Evolutionary conservation across 2,797 vertebrate genomes (phyloP).

Genomic region (Helicolenus hilgendorfi): DNA sequence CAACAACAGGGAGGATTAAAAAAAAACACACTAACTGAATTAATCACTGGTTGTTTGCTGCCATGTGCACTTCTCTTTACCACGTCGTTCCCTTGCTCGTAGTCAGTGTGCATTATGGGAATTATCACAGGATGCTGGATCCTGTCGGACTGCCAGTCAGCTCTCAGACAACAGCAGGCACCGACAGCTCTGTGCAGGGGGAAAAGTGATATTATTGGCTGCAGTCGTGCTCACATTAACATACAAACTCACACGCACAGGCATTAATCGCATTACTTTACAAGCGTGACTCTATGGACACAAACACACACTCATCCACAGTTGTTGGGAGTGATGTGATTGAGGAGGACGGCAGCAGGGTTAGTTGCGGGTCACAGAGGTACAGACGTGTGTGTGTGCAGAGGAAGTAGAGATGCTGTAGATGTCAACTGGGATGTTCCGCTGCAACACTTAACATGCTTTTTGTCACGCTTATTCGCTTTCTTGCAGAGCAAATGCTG

Average conservation of each 20-base stretch:
- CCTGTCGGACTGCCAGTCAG: slow-evolving; percentile 21
- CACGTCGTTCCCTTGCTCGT: not conserved
- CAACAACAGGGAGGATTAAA: not conserved
- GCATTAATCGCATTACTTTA: not conserved
- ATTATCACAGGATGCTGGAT: slow-evolving; percentile 3
- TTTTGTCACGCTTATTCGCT: accelerated
- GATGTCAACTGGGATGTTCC: not conserved
- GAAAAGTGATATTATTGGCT: slow-evolving; percentile 17
- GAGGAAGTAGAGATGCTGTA: not conserved
- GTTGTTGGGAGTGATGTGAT: not conserved
- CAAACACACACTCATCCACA: not conserved
- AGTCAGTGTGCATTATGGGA: slow-evolving; percentile 51
- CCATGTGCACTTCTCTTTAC: slow-evolving; percentile 19
- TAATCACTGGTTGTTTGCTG: slow-evolving; percentile 28
- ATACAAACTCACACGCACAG: not conserved
- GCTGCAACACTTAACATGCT: not conserved
- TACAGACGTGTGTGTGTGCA: not conserved
- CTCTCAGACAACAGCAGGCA: slow-evolving; percentile 19
- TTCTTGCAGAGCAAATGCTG: not conserved
- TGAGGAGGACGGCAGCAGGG: slow-evolving; percentile 1
- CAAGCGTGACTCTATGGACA: not conserved
- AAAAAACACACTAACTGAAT: slow-evolving; percentile 16
- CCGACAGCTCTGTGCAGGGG: slow-evolving; percentile 32
- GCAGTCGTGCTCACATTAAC: not conserved
- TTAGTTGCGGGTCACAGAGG: not conserved